These are phyloP conservation scores for Egretta garzetta DNA, from an alignment of 2,113 vertebrate species.

Conservation along the genomic window DNA sequence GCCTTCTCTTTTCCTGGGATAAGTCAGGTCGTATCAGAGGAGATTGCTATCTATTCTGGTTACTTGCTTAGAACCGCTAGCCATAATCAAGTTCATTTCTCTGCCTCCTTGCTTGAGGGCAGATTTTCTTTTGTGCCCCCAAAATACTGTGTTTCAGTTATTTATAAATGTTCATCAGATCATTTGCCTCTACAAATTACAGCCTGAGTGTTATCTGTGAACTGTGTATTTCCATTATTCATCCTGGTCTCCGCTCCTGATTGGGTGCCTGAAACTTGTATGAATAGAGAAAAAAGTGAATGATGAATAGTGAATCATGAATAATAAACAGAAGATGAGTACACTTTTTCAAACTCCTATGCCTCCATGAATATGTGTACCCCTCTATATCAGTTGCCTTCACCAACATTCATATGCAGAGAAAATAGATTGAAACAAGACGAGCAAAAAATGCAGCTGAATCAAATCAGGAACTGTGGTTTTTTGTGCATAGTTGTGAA, in stretches of 20 bases:
- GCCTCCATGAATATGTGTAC: constrained; percentile 57
- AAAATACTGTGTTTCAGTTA: constrained; percentile 37
- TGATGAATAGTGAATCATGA: constrained; percentile 66
- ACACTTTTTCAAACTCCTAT: constrained; percentile 43
- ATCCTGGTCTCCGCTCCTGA: neutral
- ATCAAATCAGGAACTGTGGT: constrained; percentile 48
- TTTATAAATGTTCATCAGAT: constrained; percentile 59
- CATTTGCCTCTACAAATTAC: constrained; percentile 50
- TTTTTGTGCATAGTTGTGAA: constrained; percentile 15
- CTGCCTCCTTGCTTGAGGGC: neutral
- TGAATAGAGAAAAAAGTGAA: constrained; percentile 58
- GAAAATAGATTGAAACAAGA: constrained; percentile 49
- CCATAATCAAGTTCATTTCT: constrained; percentile 17
- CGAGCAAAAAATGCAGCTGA: constrained; percentile 49
- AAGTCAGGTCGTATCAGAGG: neutral
- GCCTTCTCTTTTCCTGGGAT: neutral
- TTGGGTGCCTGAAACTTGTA: constrained; percentile 59
- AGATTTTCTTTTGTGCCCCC: constrained; percentile 23
- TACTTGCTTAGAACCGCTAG: neutral
- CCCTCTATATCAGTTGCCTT: constrained; percentile 52
- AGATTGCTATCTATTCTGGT: neutral
- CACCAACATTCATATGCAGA: constrained; percentile 60
- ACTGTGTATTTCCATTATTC: constrained; percentile 57
- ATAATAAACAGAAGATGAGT: constrained; percentile 66
- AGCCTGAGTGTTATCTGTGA: constrained; percentile 31